Conservation (phyloP, 2,797 vertebrate genomes). For the Tolypeutes matacus region DNA sequence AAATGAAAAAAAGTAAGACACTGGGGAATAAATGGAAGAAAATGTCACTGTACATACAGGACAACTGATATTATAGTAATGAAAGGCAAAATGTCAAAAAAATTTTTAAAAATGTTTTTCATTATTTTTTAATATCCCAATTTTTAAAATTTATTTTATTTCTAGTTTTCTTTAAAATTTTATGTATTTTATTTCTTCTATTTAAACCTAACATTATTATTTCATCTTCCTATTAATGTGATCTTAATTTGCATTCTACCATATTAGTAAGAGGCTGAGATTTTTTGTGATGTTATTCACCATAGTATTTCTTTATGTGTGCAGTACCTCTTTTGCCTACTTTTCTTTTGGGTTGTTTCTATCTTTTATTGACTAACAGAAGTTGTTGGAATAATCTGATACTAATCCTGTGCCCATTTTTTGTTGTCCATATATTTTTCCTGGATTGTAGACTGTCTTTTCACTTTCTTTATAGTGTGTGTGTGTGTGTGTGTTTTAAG, state of each 20-base stretch:
- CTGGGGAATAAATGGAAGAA: no score
- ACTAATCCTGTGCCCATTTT: constrained; percentile 12
- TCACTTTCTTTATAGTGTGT: neutral
- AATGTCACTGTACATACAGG: no score
- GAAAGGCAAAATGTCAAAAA: no score
- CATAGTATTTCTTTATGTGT: neutral
- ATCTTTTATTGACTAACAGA: neutral
- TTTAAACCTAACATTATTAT: no score
- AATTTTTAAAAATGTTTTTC: no score
- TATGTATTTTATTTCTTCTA: no score
- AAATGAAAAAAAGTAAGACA: no score
- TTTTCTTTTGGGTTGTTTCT: neutral
- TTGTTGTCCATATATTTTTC: neutral
- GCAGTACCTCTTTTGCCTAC: neutral
- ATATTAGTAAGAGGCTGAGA: neutral
- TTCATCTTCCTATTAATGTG: neutral
- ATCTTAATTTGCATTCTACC: neutral
- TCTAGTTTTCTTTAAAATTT: no score
- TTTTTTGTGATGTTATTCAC: constrained; percentile 15
- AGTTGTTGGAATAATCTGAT: neutral
- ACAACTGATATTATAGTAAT: no score
- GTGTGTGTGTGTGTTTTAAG: no score
- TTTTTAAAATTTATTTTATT: no score
- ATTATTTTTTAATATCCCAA: no score
- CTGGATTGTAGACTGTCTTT: neutral